Evolutionary conservation across 2,113 vertebrate genomes (phyloP).

Genomic region (Aptenodytes patagonicus): DNA sequence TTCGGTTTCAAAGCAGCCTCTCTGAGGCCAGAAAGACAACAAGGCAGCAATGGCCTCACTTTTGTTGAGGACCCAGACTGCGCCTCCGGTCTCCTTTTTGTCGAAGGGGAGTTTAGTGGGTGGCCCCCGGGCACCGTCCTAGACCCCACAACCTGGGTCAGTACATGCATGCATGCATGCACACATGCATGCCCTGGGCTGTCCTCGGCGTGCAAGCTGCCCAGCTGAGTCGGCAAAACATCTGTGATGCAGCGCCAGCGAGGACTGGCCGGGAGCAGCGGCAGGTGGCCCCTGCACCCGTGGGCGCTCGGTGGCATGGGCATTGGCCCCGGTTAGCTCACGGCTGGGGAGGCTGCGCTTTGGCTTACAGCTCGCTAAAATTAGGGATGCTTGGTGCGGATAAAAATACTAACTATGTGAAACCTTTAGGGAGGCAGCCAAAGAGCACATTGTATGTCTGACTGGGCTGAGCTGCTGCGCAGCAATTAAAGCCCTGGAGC

Average conservation of each 20-base stretch:
- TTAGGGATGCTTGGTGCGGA: slow-evolving; percentile 19
- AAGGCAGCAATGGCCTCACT: fast-evolving
- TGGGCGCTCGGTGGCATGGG: not conserved
- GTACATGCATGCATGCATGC: fast-evolving
- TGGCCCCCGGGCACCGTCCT: fast-evolving
- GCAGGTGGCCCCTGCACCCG: not conserved
- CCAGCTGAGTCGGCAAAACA: not conserved
- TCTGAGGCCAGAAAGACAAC: not conserved
- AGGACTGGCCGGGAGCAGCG: not conserved
- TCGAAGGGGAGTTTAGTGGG: fast-evolving
- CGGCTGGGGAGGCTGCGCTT: not conserved
- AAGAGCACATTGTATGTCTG: not conserved
- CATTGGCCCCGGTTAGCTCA: not conserved
- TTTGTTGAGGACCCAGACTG: not conserved
- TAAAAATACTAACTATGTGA: slow-evolving; percentile 54
- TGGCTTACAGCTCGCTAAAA: slow-evolving; percentile 17
- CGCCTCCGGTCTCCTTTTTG: not conserved
- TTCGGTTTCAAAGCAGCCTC: not conserved
- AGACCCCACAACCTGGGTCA: not conserved
- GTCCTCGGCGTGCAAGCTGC: not conserved
- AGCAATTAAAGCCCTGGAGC: not conserved
- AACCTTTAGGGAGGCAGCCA: slow-evolving; percentile 39
- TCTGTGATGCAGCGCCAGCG: not conserved
- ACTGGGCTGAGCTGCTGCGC: fast-evolving
- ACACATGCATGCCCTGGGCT: fast-evolving